These are phyloP conservation scores for Pollenia amentaria DNA, from an alignment of 2,888 invertebrate genomes.

Conservation along the genomic window DNA sequence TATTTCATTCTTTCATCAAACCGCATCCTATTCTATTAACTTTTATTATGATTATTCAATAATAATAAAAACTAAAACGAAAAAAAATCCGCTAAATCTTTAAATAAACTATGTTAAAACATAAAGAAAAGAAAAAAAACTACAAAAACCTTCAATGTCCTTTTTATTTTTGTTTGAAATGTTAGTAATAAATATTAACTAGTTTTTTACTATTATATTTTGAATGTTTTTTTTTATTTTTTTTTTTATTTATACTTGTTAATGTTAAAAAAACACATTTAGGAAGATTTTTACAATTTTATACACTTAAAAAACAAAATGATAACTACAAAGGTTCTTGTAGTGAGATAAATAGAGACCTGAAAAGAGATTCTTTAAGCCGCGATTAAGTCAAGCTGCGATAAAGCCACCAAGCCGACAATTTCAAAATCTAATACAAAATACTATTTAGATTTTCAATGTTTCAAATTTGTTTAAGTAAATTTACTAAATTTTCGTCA, in stretches of 20 bases:
- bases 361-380: too few relatives aligned
- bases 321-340: too few relatives aligned
- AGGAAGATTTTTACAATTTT: not conserved
- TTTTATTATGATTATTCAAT: constrained; percentile 74
- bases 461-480: too few relatives aligned
- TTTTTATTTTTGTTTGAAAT: constrained; percentile 65
- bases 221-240: constrained; percentile 33
- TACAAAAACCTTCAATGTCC: constrained; percentile 62
- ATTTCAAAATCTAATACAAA: too few relatives aligned
- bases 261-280: constrained; percentile 21
- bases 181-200: constrained; percentile 50
- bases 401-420: too few relatives aligned
- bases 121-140: constrained; percentile 64
- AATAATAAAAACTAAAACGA: constrained; percentile 61
- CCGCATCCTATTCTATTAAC: constrained; percentile 72
- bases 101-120: constrained; percentile 74
- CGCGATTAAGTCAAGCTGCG: too few relatives aligned
- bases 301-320: not conserved
- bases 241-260: constrained; percentile 19
- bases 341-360: too few relatives aligned
- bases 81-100: constrained; percentile 72
- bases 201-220: not conserved
- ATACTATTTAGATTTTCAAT: too few relatives aligned
- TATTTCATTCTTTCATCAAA: constrained; percentile 68
- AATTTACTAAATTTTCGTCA: too few relatives aligned